A percentile compares a stretch with the other conserved stretches of the same genome.
Conservation (phyloP, 2,113 vertebrate genomes). For the Eulemur rufifrons region DNA sequence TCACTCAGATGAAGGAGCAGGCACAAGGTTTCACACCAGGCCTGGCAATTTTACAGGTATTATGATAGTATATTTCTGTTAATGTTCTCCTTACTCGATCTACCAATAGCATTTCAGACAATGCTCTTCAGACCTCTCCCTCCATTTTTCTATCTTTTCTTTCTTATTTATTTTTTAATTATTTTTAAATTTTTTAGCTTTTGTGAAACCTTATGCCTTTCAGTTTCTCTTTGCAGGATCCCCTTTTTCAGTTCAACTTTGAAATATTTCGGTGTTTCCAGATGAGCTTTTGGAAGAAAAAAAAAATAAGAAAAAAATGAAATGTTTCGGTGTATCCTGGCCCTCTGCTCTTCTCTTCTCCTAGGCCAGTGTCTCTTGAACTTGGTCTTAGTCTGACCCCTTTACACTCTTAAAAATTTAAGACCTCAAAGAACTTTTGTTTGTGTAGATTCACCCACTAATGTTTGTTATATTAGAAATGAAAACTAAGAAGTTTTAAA, state of each 20-base stretch:
- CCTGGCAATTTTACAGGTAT: constrained; percentile 96
- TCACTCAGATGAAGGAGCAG: constrained; percentile 89
- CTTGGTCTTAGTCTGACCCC: not conserved
- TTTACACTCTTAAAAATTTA: not conserved
- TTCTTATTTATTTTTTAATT: too few species aligned
- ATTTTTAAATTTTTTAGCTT: not conserved
- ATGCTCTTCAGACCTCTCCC: not conserved
- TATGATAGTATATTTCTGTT: not conserved
- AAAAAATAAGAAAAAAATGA: too few species aligned
- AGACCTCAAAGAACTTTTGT: not conserved
- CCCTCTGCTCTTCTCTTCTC: not conserved
- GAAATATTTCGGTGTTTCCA: not conserved
- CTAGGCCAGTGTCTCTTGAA: not conserved
- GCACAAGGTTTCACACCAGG: constrained; percentile 92
- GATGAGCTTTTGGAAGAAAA: too few species aligned
- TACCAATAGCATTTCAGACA: not conserved
- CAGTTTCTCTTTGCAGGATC: not conserved
- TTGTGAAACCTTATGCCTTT: not conserved
- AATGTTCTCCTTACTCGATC: not conserved
- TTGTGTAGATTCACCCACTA: not conserved
- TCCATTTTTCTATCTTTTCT: not conserved
- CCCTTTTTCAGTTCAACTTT: not conserved
- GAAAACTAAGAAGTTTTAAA: not conserved
- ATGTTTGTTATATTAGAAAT: constrained; percentile 10
- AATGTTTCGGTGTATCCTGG: not conserved